These are phyloP conservation scores for Dermatemys mawii DNA, from an alignment of 2,113 vertebrate species.

Conservation along the genomic window DNA sequence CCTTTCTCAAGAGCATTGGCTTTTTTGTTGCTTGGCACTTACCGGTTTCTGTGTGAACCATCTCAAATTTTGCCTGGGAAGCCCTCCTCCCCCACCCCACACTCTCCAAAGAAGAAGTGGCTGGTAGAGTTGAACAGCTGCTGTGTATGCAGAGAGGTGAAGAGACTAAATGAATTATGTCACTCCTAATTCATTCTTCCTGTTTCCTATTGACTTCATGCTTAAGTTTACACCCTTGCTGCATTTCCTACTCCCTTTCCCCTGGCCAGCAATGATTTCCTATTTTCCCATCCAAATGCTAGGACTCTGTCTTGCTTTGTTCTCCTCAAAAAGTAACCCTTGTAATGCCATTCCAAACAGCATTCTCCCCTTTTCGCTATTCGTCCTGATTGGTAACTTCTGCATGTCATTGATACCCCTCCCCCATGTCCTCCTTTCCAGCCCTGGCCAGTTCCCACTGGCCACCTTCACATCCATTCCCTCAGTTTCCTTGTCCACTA, in stretches of 20 bases:
- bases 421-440: background rate
- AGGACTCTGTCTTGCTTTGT: background rate
- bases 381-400: conserved; percentile 7
- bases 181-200: conserved; percentile 23
- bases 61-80: background rate
- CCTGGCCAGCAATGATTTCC: background rate
- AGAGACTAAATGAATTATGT: background rate
- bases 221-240: background rate
- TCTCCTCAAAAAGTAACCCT: conserved; percentile 33
- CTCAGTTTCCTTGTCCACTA: background rate
- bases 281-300: background rate
- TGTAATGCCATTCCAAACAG: conserved; percentile 19
- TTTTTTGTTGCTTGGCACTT: conserved; percentile 12
- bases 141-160: background rate
- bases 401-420: conserved; percentile 12
- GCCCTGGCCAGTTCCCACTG: background rate
- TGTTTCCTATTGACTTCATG: conserved; percentile 3
- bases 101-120: background rate
- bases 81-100: too few relatives aligned
- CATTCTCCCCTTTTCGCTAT: background rate
- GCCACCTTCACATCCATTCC: background rate
- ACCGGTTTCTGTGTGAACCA: background rate
- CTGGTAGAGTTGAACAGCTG: background rate
- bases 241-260: background rate
- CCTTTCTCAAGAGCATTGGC: background rate